A percentile compares a stretch with the other conserved stretches of the same genome.
These are phyloP conservation scores for Chaenogobius annularis DNA, from an alignment of 2,113 vertebrate species.

Conservation along the genomic window DNA sequence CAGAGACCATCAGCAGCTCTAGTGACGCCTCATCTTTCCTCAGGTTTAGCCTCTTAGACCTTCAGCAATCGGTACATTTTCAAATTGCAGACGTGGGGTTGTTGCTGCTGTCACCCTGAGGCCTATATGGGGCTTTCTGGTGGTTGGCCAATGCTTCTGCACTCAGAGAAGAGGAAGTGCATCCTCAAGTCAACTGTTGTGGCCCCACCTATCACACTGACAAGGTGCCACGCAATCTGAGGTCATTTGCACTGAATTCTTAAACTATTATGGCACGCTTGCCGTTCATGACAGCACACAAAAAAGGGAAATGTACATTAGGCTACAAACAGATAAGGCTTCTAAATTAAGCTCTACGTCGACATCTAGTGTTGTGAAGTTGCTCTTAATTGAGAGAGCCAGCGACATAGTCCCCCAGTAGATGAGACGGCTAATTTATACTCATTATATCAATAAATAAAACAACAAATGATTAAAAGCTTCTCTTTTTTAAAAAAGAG, in stretches of 20 bases:
- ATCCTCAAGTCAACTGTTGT: slow-evolving; percentile 46
- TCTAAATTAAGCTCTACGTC: not conserved
- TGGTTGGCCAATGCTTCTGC: slow-evolving; percentile 66
- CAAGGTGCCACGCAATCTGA: slow-evolving; percentile 22
- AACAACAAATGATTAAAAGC: too few relatives aligned
- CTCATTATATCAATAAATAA: too few relatives aligned
- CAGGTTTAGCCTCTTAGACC: slow-evolving; percentile 12
- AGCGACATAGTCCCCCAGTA: too few relatives aligned
- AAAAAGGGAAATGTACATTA: not conserved
- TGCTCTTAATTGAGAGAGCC: too few relatives aligned
- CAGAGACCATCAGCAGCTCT: slow-evolving; percentile 19
- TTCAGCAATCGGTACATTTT: slow-evolving; percentile 15
- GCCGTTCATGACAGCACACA: not conserved
- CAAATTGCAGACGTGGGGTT: slow-evolving; percentile 24
- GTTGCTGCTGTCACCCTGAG: slow-evolving; percentile 29
- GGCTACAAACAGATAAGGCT: not conserved
- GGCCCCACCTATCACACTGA: slow-evolving; percentile 68
- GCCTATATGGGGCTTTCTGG: slow-evolving; percentile 44
- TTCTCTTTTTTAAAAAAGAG: too few relatives aligned
- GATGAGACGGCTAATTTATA: too few relatives aligned
- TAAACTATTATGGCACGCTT: not conserved
- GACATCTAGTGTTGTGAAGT: slow-evolving; percentile 3
- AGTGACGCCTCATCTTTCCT: slow-evolving; percentile 25
- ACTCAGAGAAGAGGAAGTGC: slow-evolving; percentile 76
- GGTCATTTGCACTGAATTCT: not conserved